Base-by-base conservation (phyloP, 2,113 vertebrate species). In the Lamprologus sp. region DNA sequence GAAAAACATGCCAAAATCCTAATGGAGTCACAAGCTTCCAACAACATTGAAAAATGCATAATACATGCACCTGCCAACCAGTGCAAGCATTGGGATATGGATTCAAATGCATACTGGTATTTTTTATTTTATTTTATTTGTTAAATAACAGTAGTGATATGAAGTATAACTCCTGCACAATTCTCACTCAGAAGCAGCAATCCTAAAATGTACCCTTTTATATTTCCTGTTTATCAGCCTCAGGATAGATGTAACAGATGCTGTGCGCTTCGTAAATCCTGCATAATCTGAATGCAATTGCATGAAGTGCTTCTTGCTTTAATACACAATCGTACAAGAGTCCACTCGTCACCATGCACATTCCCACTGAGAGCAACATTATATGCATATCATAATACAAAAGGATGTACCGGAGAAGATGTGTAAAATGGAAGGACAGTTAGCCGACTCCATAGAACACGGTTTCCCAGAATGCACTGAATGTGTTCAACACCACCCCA, bases 391-490 rank as follows among this genome's bases (percentile, higher is more conserved):
- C 63, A 68, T 28, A 31, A 17, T 26, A 21, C 17, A 55, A 8
- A 19, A 51, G 63, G 40, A 81, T 14, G 15, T 37, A 65, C 21
- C 17, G 12, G 75, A 45, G 68, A 68, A 77, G 21, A 79, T 42
- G 75, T 84, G 87, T 91, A 96, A 96, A 96, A 96, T 96, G 96
- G 96, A 91, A 94, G 92, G 83, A 73, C 28, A 88, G 68, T 90
- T 87, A 58, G 83, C 77, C 0, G 73, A 89, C 68, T 79, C 31
- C 58, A 15, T 17, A 83, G 35, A 94, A 95, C 94, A 92, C 75
- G 87, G 92, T 85, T 90, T 95, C 95, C 96, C 96, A 93, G 42
- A 86, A 95, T 94, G 95, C 96, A 94, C 23, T 79, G 85, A 68
- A 91, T 33, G 56, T n/a, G 23, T 68, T 60, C 19, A 54, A 40